Percentiles rank a stretch among this genome's conserved stretches.
phyloP scores from a whole-genome alignment of 2,888 invertebrate genomes.

The Sinohyriopsis cumingii region DNA sequence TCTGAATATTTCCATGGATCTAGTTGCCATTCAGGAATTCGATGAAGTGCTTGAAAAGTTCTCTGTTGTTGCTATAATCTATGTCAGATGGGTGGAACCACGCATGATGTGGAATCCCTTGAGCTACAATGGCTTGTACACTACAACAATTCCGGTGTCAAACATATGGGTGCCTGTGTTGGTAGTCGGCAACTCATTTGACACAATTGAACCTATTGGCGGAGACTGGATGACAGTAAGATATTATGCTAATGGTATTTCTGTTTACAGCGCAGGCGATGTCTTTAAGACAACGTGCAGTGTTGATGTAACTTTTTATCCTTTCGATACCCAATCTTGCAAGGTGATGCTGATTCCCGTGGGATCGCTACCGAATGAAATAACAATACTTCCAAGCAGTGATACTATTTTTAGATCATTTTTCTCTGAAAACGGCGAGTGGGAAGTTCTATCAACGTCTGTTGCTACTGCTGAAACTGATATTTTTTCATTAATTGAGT shows the following conservation, averaged over 20 bases:
- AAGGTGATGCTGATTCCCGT: constrained; percentile 18
- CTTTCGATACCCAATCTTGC: constrained; percentile 22
- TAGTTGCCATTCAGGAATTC: constrained; percentile 22
- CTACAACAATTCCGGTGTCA: neutral
- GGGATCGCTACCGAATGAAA: constrained; percentile 16
- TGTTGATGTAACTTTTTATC: constrained; percentile 22
- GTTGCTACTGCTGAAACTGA: neutral
- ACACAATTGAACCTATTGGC: constrained; percentile 12
- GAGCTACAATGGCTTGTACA: constrained; percentile 1
- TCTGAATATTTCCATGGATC: constrained; percentile 15
- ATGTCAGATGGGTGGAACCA: constrained; percentile 15
- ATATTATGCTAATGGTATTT: constrained; percentile 11
- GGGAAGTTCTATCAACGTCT: neutral
- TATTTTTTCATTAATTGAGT: neutral
- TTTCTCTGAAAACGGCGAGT: constrained; percentile 4
- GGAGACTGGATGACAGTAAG: constrained; percentile 15
- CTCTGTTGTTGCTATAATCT: constrained; percentile 12
- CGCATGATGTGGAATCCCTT: constrained; percentile 4
- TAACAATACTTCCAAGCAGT: neutral
- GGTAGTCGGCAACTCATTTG: constrained; percentile 17
- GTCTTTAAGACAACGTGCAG: constrained; percentile 17
- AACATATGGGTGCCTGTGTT: constrained; percentile 20
- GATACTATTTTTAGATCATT: neutral
- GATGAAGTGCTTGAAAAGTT: constrained; percentile 23
- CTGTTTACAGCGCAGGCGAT: constrained; percentile 11